Evolutionary conservation across 2,797 vertebrate genomes (phyloP), one percentile per base, ranked within the genome.

Genomic region (Monodelphis domestica): DNA sequence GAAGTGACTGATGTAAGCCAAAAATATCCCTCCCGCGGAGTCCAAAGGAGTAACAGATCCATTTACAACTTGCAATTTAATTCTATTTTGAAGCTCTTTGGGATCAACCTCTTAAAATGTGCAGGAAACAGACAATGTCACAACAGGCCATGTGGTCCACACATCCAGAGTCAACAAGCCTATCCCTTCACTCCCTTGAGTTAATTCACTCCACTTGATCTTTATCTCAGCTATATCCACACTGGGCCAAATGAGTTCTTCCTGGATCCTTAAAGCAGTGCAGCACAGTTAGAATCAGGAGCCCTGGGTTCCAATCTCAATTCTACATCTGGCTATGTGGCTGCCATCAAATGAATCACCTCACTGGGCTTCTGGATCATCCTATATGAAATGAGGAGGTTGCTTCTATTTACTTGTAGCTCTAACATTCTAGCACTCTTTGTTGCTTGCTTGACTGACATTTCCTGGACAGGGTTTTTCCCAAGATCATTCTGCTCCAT

Each of bases 61-160:
- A 87, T 3, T 84, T 89, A 89, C 93, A 97, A 96, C 96, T 90
- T 95, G 92, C 94, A 97, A 97, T 97, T 97, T 97, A 90, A 94
- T 95, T 97, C 97, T 97, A 97, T 97, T 97, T 97, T 95, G 90
- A 95, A 97, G 91, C 96, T 97, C 97, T 97, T 96, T 97, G 96
- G 94, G 87, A 53, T 53, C 28, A 53, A 53, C 87, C 6, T 88
- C 87, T 88, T 53, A 29, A 51, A 53, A 53, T 33, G 87, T 53
- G 11, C 87, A 88, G 87, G 52, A 88, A 53, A 87, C 87, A 88
- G 87, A 87, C 50, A 88, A 4, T 88, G 52, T 33, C 59, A 78
- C 70, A 70, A 7, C 14, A 78, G 3, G 38, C 7, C 17, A 45
- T 45, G 38, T 78, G 17, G 70, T 70, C 63, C 63, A 70, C n/a